Conservation (phyloP, 2,888 invertebrate genomes). For the Ophonus ardosiacus region DNA sequence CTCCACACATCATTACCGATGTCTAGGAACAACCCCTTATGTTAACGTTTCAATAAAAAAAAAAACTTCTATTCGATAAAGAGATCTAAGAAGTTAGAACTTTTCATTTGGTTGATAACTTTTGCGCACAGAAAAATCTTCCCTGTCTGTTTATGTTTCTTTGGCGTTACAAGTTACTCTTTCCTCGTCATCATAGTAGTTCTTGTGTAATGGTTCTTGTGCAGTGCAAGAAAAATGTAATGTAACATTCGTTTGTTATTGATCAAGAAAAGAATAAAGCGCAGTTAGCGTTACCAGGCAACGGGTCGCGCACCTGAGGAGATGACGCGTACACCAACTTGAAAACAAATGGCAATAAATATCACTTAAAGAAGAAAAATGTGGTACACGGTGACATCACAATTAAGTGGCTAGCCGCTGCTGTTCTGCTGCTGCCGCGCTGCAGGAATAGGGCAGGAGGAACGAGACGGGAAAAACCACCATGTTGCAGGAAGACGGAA, state of each 20-base stretch:
- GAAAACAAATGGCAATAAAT: constrained; percentile 57
- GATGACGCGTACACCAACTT: constrained; percentile 52
- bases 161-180: too few relatives aligned
- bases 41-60: too few relatives aligned
- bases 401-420: constrained; percentile 42
- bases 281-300: constrained; percentile 41
- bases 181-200: neutral
- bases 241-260: constrained; percentile 50
- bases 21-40: too few relatives aligned
- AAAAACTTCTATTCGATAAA: too few relatives aligned
- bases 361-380: constrained; percentile 59
- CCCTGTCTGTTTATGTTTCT: too few relatives aligned
- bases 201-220: neutral
- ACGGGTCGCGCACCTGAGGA: constrained; percentile 49
- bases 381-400: constrained; percentile 54
- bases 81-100: too few relatives aligned
- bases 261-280: constrained; percentile 55
- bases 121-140: too few relatives aligned
- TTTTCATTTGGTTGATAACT: too few relatives aligned
- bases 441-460: neutral
- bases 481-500: too few relatives aligned
- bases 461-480: too few relatives aligned
- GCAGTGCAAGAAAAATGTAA: constrained; percentile 19
- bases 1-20: too few relatives aligned
- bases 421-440: neutral